A percentile compares a stretch with the other conserved stretches of the same genome.
Evolutionary conservation across 2,888 invertebrate species (phyloP).

Genomic region (Eupithecia dodoneata): DNA sequence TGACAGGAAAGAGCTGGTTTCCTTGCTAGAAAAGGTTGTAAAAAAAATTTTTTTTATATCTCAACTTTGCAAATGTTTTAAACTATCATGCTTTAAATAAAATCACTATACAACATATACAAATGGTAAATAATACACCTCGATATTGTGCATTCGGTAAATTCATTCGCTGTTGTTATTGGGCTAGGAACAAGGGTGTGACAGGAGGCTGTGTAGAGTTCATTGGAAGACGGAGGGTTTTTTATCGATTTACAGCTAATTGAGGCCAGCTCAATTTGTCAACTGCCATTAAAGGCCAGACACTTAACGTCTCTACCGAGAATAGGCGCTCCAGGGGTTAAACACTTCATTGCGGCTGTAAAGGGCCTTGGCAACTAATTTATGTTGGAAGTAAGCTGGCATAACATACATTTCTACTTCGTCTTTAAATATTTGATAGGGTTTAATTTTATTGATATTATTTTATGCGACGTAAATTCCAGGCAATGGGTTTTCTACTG

Average conservation of each 20-base stretch:
- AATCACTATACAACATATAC: neutral
- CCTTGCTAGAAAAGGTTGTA: neutral
- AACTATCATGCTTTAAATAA: neutral
- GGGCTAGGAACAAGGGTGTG: constrained; percentile 24
- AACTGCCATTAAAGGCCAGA: constrained; percentile 8
- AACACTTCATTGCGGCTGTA: neutral
- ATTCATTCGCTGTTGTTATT: neutral
- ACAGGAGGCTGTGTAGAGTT: constrained; percentile 37
- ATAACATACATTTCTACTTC: neutral
- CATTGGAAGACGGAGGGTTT: constrained; percentile 46
- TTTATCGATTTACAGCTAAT: constrained; percentile 61
- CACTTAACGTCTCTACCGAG: neutral
- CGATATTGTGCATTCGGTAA: neutral
- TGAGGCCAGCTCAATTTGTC: constrained; percentile 51
- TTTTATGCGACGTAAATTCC: no score
- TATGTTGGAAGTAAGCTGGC: neutral
- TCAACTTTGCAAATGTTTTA: no score
- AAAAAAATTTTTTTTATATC: no score
- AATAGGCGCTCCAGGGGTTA: neutral
- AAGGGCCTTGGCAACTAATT: neutral
- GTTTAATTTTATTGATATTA: no score
- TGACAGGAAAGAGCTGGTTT: constrained; percentile 14
- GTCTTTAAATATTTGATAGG: neutral
- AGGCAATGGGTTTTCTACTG: no score
- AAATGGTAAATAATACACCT: neutral